These are phyloP conservation scores for Diceros bicornis DNA, from an alignment of 2,797 vertebrate genomes.

Conservation along the genomic window DNA sequence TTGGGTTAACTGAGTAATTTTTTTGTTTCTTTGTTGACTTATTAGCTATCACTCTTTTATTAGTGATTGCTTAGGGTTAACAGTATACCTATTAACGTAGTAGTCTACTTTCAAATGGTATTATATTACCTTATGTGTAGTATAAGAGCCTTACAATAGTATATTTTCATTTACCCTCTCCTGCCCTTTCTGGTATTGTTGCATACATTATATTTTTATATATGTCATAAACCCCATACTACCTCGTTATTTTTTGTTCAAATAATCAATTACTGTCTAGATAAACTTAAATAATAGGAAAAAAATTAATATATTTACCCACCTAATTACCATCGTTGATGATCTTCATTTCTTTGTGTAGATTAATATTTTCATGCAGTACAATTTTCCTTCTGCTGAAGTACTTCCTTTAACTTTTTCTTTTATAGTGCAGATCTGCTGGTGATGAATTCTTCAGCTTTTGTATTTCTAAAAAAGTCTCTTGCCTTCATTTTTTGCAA, in stretches of 20 bases:
- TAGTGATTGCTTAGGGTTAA: neutral
- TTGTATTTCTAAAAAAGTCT: neutral
- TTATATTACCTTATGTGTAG: neutral
- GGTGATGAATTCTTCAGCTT: neutral
- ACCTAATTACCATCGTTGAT: neutral
- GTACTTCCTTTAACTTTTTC: neutral
- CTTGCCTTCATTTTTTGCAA: neutral
- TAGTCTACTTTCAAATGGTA: neutral
- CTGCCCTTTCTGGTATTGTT: neutral
- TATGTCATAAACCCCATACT: neutral
- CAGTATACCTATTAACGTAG: neutral
- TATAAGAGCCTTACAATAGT: neutral
- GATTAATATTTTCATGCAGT: neutral
- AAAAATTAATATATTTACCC: neutral
- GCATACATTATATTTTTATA: neutral
- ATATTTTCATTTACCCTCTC: neutral
- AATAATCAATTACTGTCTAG: neutral
- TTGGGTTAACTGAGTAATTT: neutral
- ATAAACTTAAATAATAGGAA: neutral
- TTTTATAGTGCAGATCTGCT: neutral
- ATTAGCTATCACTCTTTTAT: neutral
- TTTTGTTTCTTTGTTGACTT: neutral
- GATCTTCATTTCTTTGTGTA: neutral
- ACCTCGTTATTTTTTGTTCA: neutral
- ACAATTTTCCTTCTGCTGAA: neutral